Evolutionary conservation across 2,888 invertebrate genomes (phyloP).

Genomic region (Drosophila nr. perissopoda): DNA sequence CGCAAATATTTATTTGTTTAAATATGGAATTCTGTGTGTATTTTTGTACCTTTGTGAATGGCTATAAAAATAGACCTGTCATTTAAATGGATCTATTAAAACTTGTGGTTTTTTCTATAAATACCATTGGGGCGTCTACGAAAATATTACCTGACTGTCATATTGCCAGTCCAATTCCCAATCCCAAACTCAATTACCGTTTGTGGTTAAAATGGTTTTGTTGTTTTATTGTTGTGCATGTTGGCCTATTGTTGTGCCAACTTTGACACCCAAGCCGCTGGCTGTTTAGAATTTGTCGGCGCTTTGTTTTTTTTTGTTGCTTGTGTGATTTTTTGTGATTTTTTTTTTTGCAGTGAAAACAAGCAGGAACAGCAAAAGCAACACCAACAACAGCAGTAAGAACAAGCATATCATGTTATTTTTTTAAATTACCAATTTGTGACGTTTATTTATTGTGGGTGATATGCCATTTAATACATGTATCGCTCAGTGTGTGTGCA

Average conservation of each 20-base stretch:
- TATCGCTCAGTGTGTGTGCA: slow-evolving; percentile 1
- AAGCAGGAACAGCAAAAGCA: slow-evolving; percentile 39
- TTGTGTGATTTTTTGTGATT: slow-evolving; percentile 2
- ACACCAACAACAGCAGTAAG: slow-evolving; percentile 13
- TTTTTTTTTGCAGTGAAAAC: slow-evolving; percentile 14
- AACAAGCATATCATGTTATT: slow-evolving; percentile 53
- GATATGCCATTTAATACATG: slow-evolving; percentile 35
- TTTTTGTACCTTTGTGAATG: slow-evolving; percentile 45
- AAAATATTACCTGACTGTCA: slow-evolving; percentile 50
- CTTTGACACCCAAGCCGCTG: slow-evolving; percentile 68
- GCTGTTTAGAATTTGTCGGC: slow-evolving; percentile 46
- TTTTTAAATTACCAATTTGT: slow-evolving; percentile 69
- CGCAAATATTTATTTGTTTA: slow-evolving; percentile 2
- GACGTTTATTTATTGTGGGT: slow-evolving; percentile 74
- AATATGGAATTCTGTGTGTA: slow-evolving; percentile 14
- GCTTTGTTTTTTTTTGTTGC: slow-evolving; percentile 14
- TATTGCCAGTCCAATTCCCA: slow-evolving; percentile 38
- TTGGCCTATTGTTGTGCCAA: slow-evolving; percentile 55
- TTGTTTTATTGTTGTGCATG: slow-evolving; percentile 17
- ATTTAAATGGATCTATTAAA: slow-evolving; percentile 70
- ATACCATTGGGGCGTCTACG: slow-evolving; percentile 44
- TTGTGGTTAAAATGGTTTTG: slow-evolving; percentile 45
- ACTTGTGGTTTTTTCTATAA: slow-evolving; percentile 72
- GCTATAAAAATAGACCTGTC: slow-evolving; percentile 73
- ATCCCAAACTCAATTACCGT: slow-evolving; percentile 42